A percentile compares a stretch with the other conserved stretches of the same genome.
Evolutionary conservation across 1,140 invertebrate genomes (phyloP).

Genomic region (Acromyrmex echinatior): DNA sequence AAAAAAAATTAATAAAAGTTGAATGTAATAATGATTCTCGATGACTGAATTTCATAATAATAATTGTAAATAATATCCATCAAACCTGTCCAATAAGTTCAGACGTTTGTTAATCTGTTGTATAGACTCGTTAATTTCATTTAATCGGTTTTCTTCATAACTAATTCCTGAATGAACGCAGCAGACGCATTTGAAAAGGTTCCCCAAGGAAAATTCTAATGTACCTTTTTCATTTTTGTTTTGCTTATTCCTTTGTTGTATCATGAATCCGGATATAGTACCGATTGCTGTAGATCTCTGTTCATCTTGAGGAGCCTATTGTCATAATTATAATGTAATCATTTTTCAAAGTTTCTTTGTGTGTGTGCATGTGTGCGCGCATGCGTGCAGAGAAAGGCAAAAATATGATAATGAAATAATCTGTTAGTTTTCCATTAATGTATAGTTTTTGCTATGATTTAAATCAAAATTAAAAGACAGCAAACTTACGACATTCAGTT

Average conservation of each 20-base stretch:
- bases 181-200: slow-evolving; percentile 48
- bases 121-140: slow-evolving; percentile 71
- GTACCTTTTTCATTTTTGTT: slow-evolving; percentile 28
- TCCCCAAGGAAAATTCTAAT: slow-evolving; percentile 32
- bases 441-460: background rate
- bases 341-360: background rate
- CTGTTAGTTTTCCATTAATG: background rate
- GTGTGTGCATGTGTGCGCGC: too few relatives aligned
- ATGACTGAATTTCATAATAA: background rate
- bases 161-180: slow-evolving; percentile 47
- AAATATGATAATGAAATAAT: slow-evolving; percentile 14
- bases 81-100: slow-evolving; percentile 67
- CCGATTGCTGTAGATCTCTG: background rate
- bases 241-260: slow-evolving; percentile 13
- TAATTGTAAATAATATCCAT: background rate
- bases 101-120: slow-evolving; percentile 87
- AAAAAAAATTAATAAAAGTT: background rate
- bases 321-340: slow-evolving; percentile 17
- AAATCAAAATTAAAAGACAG: background rate
- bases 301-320: slow-evolving; percentile 44
- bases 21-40: background rate
- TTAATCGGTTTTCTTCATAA: slow-evolving; percentile 33
- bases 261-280: background rate
- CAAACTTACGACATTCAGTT: slow-evolving; percentile 62
- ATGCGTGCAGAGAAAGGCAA: background rate